Conservation (phyloP, 2,888 invertebrate genomes). For the Lingula anatina region DNA sequence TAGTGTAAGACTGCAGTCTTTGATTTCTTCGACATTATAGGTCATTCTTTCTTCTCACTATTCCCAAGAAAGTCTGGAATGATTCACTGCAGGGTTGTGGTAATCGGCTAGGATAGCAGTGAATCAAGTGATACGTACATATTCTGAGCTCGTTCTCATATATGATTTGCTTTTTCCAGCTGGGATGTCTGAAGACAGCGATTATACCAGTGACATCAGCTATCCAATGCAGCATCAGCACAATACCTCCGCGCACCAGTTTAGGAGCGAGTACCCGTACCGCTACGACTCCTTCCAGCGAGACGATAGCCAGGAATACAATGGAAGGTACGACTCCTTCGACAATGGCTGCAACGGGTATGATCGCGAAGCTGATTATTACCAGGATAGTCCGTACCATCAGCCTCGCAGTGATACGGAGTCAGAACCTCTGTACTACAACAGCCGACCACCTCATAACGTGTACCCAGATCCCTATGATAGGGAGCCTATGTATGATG, state of each 20-base stretch:
- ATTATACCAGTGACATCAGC: slow-evolving; percentile 94
- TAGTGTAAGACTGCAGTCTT: too few relatives aligned
- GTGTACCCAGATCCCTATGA: too few relatives aligned
- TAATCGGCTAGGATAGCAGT: too few relatives aligned
- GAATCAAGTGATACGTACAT: too few relatives aligned
- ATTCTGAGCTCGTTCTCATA: too few relatives aligned
- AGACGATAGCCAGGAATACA: slow-evolving; percentile 58
- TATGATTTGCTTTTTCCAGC: slow-evolving; percentile 23
- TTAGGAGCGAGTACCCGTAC: slow-evolving; percentile 39
- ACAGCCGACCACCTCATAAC: too few relatives aligned
- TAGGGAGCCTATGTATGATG: background rate
- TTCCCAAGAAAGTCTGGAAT: too few relatives aligned
- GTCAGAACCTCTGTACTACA: slow-evolving; percentile 68
- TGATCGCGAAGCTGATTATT: slow-evolving; percentile 4
- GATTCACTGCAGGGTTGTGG: too few relatives aligned
- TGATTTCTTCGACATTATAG: too few relatives aligned
- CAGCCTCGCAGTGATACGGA: slow-evolving; percentile 48
- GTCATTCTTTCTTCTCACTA: too few relatives aligned
- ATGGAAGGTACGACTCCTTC: slow-evolving; percentile 11
- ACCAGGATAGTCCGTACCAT: slow-evolving; percentile 19
- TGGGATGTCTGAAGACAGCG: slow-evolving; percentile 89
- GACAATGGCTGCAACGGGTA: slow-evolving; percentile 18
- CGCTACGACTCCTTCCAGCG: slow-evolving; percentile 19
- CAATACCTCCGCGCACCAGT: slow-evolving; percentile 86
- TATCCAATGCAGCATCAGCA: slow-evolving; percentile 72